Evolutionary conservation across 2,113 vertebrate genomes (phyloP).

Genomic region (Coracopsis vasa): DNA sequence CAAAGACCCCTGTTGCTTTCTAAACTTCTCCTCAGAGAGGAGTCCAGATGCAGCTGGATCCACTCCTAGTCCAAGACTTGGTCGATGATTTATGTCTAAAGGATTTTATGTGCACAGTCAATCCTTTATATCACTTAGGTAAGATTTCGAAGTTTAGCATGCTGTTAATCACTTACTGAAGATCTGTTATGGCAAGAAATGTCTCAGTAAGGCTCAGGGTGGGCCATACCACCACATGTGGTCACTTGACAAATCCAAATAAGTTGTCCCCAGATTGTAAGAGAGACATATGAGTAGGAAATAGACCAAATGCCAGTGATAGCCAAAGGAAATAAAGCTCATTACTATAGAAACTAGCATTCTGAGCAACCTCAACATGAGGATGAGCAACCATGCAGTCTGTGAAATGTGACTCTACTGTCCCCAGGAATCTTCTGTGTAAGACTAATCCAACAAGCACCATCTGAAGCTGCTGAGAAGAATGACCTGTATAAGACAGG

Average conservation of each 20-base stretch:
- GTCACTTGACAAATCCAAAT: not conserved
- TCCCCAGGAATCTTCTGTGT: not conserved
- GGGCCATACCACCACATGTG: fast-evolving
- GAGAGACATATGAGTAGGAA: not conserved
- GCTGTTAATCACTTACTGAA: not conserved
- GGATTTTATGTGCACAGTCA: not conserved
- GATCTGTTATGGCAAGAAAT: not conserved
- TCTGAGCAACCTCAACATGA: not conserved
- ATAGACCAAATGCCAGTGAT: not conserved
- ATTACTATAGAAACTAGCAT: not conserved
- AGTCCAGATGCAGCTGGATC: not conserved
- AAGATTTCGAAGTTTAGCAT: not conserved
- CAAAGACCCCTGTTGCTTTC: not conserved
- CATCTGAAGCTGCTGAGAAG: not conserved
- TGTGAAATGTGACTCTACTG: fast-evolving
- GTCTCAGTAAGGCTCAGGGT: not conserved
- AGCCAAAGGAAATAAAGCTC: not conserved
- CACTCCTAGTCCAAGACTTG: not conserved
- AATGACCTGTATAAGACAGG: fast-evolving
- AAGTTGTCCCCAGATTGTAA: fast-evolving
- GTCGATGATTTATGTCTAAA: not conserved
- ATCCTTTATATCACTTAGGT: not conserved
- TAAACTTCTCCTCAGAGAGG: not conserved
- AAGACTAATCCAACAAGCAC: not conserved
- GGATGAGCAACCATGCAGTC: not conserved